Conservation (phyloP, 2,113 vertebrate species). For the Lathamus discolor region DNA sequence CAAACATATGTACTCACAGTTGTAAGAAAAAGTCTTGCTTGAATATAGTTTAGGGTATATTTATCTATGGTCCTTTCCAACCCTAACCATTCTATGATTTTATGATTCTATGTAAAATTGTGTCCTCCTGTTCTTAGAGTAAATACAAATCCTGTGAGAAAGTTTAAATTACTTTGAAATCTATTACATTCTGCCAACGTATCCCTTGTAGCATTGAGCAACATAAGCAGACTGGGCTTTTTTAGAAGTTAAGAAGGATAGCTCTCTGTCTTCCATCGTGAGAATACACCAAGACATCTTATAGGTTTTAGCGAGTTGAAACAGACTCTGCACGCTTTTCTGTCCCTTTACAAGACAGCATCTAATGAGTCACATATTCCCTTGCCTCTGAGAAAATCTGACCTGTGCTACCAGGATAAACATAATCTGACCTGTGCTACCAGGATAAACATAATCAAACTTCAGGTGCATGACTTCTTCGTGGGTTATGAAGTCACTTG, state of each 20-base stretch:
- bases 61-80: neutral
- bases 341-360: neutral
- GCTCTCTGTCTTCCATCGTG: neutral
- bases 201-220: neutral
- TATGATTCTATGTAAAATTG: neutral
- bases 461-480: neutral
- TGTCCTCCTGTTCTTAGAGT: neutral
- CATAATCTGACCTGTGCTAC: neutral
- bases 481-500: neutral
- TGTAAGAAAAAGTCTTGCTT: neutral
- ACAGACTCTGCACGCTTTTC: neutral
- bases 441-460: neutral
- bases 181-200: neutral
- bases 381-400: neutral
- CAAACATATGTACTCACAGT: neutral
- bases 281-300: neutral
- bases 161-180: neutral
- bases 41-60: neutral
- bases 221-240: neutral
- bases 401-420: neutral
- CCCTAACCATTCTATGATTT: neutral
- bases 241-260: neutral
- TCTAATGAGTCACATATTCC: neutral
- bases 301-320: neutral
- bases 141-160: neutral